Percentiles rank a stretch among this genome's conserved stretches.
Evolutionary conservation across 1,140 invertebrate species (phyloP).

Genomic region (Drosophila athabasca): DNA sequence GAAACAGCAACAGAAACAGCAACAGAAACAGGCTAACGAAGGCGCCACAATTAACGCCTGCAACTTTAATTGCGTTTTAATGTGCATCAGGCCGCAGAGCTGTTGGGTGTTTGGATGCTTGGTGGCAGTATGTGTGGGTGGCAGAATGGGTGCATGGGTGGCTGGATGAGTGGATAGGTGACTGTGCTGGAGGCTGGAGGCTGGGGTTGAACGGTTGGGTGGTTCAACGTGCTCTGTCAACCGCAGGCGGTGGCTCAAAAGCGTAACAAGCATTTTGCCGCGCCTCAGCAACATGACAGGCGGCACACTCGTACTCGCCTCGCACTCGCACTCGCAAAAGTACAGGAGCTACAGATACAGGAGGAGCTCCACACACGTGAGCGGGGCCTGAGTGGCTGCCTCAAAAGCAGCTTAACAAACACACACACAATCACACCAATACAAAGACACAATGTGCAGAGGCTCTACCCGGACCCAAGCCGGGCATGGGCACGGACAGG

Average conservation of each 20-base stretch:
- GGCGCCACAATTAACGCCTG: slow-evolving; percentile 70
- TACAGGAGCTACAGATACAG: slow-evolving; percentile 9
- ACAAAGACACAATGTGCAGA: slow-evolving; percentile 16
- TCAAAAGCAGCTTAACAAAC: slow-evolving; percentile 74
- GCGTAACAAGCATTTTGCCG: slow-evolving; percentile 70
- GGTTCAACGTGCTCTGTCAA: slow-evolving; percentile 70
- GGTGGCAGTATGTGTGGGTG: background rate
- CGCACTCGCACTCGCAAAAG: slow-evolving; percentile 17
- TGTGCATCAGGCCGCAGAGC: slow-evolving; percentile 50
- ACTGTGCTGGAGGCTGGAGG: background rate
- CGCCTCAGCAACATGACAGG: slow-evolving; percentile 56
- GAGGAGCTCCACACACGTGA: slow-evolving; percentile 33
- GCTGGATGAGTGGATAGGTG: background rate
- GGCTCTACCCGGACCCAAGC: slow-evolving; percentile 19
- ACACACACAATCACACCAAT: slow-evolving; percentile 23
- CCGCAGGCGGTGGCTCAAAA: slow-evolving; percentile 75
- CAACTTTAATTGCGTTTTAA: slow-evolving; percentile 79
- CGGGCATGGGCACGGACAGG: slow-evolving; percentile 17
- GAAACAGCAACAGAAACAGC: background rate
- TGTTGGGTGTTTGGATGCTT: slow-evolving; percentile 13
- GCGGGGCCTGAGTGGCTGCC: slow-evolving; percentile 62
- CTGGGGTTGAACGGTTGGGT: slow-evolving; percentile 3
- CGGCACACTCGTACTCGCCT: background rate
- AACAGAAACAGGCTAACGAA: slow-evolving; percentile 9
- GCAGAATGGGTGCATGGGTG: slow-evolving; percentile 1